phyloP scores from a whole-genome alignment of 2,797 vertebrate species.

The Rhabdomys pumilio region DNA sequence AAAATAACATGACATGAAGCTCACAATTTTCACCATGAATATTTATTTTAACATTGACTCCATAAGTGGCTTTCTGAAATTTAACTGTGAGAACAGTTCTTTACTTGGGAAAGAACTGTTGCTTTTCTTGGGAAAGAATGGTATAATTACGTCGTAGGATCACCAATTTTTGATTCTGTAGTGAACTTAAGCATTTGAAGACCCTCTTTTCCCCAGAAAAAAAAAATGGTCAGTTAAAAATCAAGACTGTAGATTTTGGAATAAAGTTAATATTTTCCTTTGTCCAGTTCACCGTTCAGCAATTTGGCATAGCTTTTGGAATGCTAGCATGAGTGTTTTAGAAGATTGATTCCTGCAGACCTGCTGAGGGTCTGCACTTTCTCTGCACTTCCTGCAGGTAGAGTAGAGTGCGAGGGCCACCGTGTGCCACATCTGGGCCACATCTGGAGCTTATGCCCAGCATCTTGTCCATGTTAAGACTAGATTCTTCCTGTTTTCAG shows the following conservation, averaged over 20 bases:
- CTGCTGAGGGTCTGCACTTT: slow-evolving; percentile 42
- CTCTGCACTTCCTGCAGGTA: slow-evolving; percentile 62
- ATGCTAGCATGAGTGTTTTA: background rate
- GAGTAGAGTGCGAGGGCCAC: background rate
- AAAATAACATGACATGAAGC: slow-evolving; percentile 27
- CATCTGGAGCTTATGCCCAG: background rate
- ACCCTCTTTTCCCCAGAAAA: slow-evolving; percentile 30
- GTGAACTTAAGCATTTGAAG: slow-evolving; percentile 49
- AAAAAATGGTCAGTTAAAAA: slow-evolving; percentile 50
- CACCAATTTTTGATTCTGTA: slow-evolving; percentile 46
- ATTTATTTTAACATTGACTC: slow-evolving; percentile 30
- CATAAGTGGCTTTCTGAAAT: slow-evolving; percentile 41
- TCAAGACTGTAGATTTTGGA: background rate
- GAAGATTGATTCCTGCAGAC: slow-evolving; percentile 63
- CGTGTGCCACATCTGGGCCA: background rate
- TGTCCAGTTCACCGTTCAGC: slow-evolving; percentile 44
- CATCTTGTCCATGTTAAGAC: background rate
- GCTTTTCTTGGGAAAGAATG: background rate
- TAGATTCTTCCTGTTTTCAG: slow-evolving; percentile 10
- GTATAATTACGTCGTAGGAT: background rate
- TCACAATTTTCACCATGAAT: background rate
- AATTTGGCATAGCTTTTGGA: slow-evolving; percentile 51
- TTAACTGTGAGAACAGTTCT: slow-evolving; percentile 40
- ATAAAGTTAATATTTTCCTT: slow-evolving; percentile 62
- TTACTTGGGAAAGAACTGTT: background rate